Conservation (phyloP, 2,888 invertebrate genomes). For the Phortica magna region DNA sequence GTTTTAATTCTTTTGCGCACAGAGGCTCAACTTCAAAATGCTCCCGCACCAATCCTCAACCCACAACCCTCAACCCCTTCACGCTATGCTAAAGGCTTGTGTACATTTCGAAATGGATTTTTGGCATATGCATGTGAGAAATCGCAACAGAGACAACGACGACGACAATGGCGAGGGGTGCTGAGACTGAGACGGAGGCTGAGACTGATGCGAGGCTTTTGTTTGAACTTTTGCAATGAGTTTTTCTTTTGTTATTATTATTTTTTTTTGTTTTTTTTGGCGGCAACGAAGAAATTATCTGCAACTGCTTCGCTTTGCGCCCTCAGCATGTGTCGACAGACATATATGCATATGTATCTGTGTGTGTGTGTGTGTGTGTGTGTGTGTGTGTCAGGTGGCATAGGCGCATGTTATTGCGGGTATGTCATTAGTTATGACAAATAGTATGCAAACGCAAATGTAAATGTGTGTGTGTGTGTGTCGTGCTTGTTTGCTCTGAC, state of each 20-base stretch:
- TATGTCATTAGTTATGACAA: slow-evolving; percentile 35
- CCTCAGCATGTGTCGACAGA: neutral
- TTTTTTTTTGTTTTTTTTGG: neutral
- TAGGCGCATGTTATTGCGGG: slow-evolving; percentile 1
- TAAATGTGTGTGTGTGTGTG: slow-evolving; percentile 3
- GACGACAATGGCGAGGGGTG: neutral
- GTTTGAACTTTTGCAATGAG: slow-evolving; percentile 28
- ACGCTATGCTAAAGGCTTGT: slow-evolving; percentile 6
- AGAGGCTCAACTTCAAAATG: neutral
- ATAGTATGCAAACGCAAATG: slow-evolving; percentile 17
- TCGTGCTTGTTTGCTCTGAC: neutral
- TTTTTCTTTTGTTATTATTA: slow-evolving; percentile 30
- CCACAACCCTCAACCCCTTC: neutral
- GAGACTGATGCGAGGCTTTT: neutral
- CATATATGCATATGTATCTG: too few species aligned
- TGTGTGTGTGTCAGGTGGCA: neutral
- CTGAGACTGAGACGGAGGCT: neutral
- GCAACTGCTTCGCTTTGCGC: neutral
- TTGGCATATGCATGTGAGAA: slow-evolving; percentile 19
- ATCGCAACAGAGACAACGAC: neutral
- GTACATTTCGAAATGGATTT: slow-evolving; percentile 27
- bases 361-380: neutral
- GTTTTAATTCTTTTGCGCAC: slow-evolving; percentile 21
- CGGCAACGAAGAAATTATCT: slow-evolving; percentile 1
- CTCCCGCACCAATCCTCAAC: neutral